Percentiles rank a stretch among this genome's conserved stretches.
Conservation (phyloP, 2,797 vertebrate species). For the Labroides dimidiatus region DNA sequence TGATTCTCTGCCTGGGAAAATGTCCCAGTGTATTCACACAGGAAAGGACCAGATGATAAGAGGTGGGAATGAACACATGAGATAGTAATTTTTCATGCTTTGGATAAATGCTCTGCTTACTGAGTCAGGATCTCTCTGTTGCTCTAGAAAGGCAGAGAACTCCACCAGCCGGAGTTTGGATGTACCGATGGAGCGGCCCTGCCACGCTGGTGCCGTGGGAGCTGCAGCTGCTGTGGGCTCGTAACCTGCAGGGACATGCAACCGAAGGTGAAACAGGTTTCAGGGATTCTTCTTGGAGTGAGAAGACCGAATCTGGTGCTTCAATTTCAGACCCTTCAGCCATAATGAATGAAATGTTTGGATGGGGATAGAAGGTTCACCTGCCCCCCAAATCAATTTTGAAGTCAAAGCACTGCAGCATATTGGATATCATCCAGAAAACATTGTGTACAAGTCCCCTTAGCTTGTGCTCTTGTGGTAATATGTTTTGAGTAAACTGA, state of each 20-base stretch:
- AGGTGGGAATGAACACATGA: slow-evolving; percentile 44
- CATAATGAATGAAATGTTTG: too few species aligned
- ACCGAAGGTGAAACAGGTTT: slow-evolving; percentile 2
- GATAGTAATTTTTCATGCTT: slow-evolving; percentile 38
- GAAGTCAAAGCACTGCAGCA: too few species aligned
- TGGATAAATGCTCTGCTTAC: slow-evolving; percentile 79
- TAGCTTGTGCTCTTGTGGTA: too few species aligned
- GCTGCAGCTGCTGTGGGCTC: slow-evolving; percentile 90
- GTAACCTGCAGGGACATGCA: slow-evolving; percentile 85
- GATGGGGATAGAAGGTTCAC: too few species aligned
- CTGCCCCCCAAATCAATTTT: too few species aligned
- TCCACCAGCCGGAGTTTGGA: slow-evolving; percentile 98
- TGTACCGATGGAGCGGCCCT: slow-evolving; percentile 97
- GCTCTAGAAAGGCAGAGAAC: slow-evolving; percentile 97
- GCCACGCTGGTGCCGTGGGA: slow-evolving; percentile 96
- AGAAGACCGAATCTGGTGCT: too few species aligned
- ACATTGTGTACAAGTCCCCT: not conserved
- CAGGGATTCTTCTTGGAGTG: too few species aligned
- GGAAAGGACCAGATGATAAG: slow-evolving; percentile 44
- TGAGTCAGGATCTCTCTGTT: slow-evolving; percentile 96
- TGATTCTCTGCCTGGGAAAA: slow-evolving; percentile 60
- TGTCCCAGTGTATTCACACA: slow-evolving; percentile 52
- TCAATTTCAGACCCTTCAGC: too few species aligned
- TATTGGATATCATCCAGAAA: not conserved
- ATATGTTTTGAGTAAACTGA: too few species aligned